Conservation (phyloP, 2,888 invertebrate genomes). For the Melinaea menophilus region DNA sequence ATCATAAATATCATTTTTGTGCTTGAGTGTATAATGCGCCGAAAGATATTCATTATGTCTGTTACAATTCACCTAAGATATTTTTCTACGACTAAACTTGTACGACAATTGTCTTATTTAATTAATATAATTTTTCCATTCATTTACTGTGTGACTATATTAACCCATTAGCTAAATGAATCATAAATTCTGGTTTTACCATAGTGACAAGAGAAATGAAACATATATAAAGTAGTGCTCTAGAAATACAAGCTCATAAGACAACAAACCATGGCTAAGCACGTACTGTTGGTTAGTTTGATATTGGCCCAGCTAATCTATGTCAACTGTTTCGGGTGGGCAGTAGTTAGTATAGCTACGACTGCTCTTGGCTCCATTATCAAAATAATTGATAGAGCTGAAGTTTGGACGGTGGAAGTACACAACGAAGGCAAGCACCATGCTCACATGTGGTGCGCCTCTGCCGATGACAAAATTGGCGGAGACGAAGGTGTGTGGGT, state of each 20-base stretch:
- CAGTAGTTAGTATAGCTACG: not conserved
- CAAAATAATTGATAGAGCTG: not conserved
- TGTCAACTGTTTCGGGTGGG: not conserved
- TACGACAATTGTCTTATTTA: no score
- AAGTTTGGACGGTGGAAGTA: not conserved
- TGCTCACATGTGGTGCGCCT: not conserved
- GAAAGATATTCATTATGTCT: no score
- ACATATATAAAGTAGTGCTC: not conserved
- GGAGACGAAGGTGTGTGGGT: not conserved
- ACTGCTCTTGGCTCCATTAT: not conserved
- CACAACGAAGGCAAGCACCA: not conserved
- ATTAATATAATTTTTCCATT: no score
- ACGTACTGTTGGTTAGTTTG: not conserved
- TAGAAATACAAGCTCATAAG: not conserved
- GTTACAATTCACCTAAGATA: no score
- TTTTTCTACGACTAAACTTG: no score
- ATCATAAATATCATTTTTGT: no score
- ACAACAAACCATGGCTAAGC: not conserved
- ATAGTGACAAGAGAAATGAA: no score
- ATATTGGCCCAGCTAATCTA: conserved; percentile 1
- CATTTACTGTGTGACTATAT: no score
- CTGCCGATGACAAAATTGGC: not conserved
- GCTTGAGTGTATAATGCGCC: no score
- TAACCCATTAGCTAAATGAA: no score
- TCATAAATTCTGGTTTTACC: no score